These are phyloP conservation scores for Hippocampus kuda DNA, from an alignment of 2,797 vertebrate genomes.

Conservation along the genomic window DNA sequence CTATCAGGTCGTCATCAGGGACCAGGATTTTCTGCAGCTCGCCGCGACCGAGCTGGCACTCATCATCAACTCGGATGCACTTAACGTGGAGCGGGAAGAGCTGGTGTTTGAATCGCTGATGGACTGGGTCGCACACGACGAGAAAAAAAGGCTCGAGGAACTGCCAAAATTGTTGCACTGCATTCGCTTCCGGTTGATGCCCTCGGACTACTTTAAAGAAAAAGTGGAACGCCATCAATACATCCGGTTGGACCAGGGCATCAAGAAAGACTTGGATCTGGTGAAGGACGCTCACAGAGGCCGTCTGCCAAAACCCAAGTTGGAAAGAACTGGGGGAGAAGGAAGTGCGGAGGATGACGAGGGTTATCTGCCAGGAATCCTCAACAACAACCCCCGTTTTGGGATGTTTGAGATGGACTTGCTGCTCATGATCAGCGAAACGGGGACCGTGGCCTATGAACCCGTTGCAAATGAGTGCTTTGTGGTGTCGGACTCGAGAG, in stretches of 20 bases:
- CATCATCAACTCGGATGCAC: conserved; percentile 81
- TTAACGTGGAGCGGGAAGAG: conserved; percentile 85
- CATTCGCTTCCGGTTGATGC: conserved; percentile 84
- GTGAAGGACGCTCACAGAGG: conserved; percentile 82
- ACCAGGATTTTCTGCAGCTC: conserved; percentile 85
- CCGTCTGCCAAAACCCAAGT: conserved; percentile 70
- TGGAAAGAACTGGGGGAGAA: conserved; percentile 44
- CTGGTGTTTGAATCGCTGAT: conserved; percentile 86
- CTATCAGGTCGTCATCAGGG: conserved; percentile 76
- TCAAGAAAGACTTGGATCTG: conserved; percentile 84
- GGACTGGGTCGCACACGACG: conserved; percentile 77
- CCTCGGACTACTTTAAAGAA: conserved; percentile 74
- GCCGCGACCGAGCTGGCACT: conserved; percentile 81
- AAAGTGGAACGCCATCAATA: conserved; percentile 78
- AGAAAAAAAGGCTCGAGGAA: conserved; percentile 65
- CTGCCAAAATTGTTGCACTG: conserved; percentile 84
- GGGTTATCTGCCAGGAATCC: conserved; percentile 77
- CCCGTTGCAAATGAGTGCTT: conserved; percentile 84
- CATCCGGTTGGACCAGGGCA: conserved; percentile 73
- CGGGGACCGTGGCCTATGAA: conserved; percentile 85
- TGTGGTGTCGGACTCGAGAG: conserved; percentile 80
- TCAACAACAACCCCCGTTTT: conserved; percentile 91
- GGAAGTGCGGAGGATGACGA: conserved; percentile 54
- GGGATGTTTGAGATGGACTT: conserved; percentile 94
- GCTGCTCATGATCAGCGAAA: conserved; percentile 87